Evolutionary conservation across 2,888 invertebrate species (phyloP).

Genomic region (Lacanobia wlatinum): DNA sequence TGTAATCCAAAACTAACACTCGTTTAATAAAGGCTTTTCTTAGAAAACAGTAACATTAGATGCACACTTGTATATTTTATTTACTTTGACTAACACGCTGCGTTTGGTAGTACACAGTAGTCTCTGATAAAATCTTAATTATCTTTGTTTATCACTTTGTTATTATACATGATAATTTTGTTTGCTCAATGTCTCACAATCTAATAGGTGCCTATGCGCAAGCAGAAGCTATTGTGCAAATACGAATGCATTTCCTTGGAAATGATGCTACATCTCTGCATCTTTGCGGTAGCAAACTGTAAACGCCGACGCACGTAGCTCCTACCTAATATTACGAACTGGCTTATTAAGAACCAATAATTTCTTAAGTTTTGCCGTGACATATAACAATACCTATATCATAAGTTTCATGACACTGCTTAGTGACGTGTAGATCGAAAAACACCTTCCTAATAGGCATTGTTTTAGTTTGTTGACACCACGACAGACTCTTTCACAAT

Average conservation of each 20-base stretch:
- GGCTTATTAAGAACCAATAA: not conserved
- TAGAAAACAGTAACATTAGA: constrained; percentile 53
- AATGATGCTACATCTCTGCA: not conserved
- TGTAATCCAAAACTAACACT: constrained; percentile 36
- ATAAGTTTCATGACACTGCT: constrained; percentile 4
- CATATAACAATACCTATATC: not conserved
- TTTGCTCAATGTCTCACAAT: constrained; percentile 49
- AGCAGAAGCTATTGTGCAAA: constrained; percentile 1
- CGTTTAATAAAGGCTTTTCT: constrained; percentile 58
- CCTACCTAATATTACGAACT: not conserved
- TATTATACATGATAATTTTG: constrained; percentile 46
- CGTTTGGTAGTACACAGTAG: constrained; percentile 58
- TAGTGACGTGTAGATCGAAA: constrained; percentile 11
- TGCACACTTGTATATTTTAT: constrained; percentile 47
- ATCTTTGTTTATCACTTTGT: constrained; percentile 49
- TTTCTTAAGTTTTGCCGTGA: not conserved
- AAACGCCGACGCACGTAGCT: not conserved
- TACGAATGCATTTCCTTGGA: constrained; percentile 28
- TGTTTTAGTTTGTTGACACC: constrained; percentile 46
- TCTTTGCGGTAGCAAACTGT: not conserved
- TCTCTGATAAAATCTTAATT: constrained; percentile 58
- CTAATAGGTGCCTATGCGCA: constrained; percentile 2
- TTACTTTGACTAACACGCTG: constrained; percentile 56
- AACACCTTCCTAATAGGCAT: constrained; percentile 2
- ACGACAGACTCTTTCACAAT: constrained; percentile 2